Evolutionary conservation across 2,797 vertebrate genomes (phyloP).

Genomic region (Synaphobranchus kaupii): DNA sequence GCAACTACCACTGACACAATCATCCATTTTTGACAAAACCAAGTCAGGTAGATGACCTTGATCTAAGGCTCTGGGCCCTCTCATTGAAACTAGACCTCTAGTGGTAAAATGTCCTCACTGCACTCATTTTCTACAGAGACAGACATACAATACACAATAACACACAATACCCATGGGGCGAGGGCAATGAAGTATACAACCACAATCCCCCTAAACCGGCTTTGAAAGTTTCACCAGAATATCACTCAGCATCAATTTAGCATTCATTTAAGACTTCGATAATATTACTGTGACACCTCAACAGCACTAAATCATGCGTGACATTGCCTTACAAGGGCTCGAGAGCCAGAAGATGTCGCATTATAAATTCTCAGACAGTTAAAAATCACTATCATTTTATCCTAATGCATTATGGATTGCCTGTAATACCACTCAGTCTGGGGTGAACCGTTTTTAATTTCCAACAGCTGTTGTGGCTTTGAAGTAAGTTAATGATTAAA

Average conservation of each 20-base stretch:
- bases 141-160: conserved; percentile 3
- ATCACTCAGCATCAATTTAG: conserved; percentile 86
- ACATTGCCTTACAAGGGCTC: conserved; percentile 89
- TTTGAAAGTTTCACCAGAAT: conserved; percentile 80
- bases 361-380: conserved; percentile 99
- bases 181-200: conserved; percentile 69
- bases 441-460: conserved; percentile 99
- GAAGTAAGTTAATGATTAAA: conserved; percentile 99
- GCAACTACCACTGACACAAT: not conserved
- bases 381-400: conserved; percentile 99
- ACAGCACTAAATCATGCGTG: conserved; percentile 90
- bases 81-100: not conserved
- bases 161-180: not conserved
- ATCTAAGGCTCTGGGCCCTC: not conserved
- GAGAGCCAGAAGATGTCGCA: conserved; percentile 92
- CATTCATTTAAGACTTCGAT: conserved; percentile 91
- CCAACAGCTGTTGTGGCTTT: conserved; percentile 98
- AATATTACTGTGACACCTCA: conserved; percentile 82
- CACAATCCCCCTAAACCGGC: conserved; percentile 78
- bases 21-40: not conserved
- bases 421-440: conserved; percentile 97
- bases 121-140: conserved; percentile 23
- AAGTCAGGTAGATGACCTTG: not conserved
- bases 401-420: conserved; percentile 99
- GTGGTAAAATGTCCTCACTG: not conserved